Percentiles rank a stretch among this genome's conserved stretches.
These are phyloP conservation scores for Epizoanthus ramosus DNA, from an alignment of 92 coral and sea anemone genomes.

Conservation along the genomic window DNA sequence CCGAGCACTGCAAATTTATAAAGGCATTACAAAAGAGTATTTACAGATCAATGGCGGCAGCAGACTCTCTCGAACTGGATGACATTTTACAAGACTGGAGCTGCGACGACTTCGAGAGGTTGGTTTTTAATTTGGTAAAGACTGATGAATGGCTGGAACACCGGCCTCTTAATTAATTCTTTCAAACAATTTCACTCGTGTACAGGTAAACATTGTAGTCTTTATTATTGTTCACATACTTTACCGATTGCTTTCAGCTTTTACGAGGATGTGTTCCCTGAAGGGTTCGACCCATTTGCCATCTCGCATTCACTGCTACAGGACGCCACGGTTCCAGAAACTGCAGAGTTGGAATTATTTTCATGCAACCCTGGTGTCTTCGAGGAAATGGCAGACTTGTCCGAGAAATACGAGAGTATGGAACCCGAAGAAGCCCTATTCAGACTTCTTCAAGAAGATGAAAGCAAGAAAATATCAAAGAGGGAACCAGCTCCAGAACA, in stretches of 20 bases:
- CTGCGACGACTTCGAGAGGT: conserved; percentile 41
- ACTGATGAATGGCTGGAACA: background rate
- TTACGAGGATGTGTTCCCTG: conserved; percentile 37
- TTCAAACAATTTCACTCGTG: background rate
- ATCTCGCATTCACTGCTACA: background rate
- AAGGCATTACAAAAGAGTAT: background rate
- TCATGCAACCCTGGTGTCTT: conserved; percentile 40
- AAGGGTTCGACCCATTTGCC: conserved; percentile 35
- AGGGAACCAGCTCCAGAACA: background rate
- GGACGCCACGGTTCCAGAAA: conserved; percentile 42
- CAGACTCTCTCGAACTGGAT: conserved; percentile 12
- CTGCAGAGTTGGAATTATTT: conserved; percentile 37
- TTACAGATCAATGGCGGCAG: background rate
- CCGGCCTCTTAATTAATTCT: background rate
- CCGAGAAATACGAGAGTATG: conserved; percentile 32
- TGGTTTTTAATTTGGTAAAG: background rate
- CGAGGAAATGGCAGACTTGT: conserved; percentile 28
- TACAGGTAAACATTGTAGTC: background rate
- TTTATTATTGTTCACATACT: background rate
- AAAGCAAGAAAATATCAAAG: background rate
- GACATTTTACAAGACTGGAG: conserved; percentile 26
- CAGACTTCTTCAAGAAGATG: conserved; percentile 64
- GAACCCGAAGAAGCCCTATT: conserved; percentile 71
- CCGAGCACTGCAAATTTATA: background rate
- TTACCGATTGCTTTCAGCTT: conserved; percentile 12